Base-by-base conservation (phyloP, 2,113 vertebrate species). In the Rhabdornis inornatus region DNA sequence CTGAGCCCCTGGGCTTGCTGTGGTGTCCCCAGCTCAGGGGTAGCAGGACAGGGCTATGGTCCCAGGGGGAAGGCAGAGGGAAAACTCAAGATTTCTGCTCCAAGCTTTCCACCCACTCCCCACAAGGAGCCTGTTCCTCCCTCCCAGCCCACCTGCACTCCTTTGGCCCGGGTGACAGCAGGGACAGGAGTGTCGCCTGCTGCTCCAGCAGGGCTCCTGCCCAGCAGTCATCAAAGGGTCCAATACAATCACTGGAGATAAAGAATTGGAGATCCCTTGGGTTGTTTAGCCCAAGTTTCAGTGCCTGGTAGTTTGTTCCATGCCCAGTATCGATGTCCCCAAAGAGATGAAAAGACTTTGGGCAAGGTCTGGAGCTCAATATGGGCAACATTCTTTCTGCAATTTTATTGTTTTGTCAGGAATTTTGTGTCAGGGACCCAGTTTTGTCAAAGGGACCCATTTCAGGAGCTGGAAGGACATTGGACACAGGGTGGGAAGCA, bases 91-190 rank as follows among this genome's bases (percentile, higher is more conserved):
- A 31, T 4, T 8, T 18, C 47, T n/a, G 12, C 25, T 47, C 27
- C 3, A 0, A 47, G 45, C 2, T 10, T 5, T 28, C 13, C 28
- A 13, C 11, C 11, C 4, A 8, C 7, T 15, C 35, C 31, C 42
- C 3, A 1, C 35, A 16, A 17, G 35, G 56, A 6, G 1, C 52
- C 37, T 6, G 24, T 18, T 23, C 33, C 71, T 55, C 65, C 37
- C 47, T 39, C 18, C 53, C 18, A 7, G 3, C 23, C 15, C 30
- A 16, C 1, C 24, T 2, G 0, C 5, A 40, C 53, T 20, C 20
- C 39, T 59, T 16, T 44, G 42, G 31, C 4, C 20, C 33, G 19
- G 1, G 37, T 0, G 2, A 40, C 49, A 23, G 55, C 59, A 65
- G 18, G 45, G 40, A 20, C 57, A 31, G 92, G 40, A 15, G 22